These are phyloP conservation scores for Clarias gariepinus DNA, from an alignment of 2,113 vertebrate species.

Conservation along the genomic window DNA sequence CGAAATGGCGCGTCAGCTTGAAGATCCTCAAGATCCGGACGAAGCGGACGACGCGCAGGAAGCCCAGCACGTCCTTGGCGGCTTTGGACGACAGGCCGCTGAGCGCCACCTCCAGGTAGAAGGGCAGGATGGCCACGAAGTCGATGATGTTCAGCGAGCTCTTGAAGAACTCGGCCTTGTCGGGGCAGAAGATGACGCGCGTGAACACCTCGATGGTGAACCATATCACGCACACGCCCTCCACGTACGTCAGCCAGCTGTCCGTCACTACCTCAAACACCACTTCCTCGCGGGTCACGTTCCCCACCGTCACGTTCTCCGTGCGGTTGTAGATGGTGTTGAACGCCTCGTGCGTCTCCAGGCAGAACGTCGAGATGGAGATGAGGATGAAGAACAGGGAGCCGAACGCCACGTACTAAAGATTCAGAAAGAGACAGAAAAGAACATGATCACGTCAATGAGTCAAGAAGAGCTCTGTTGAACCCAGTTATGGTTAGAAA, in stretches of 20 bases:
- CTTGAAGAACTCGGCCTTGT: conserved; percentile 91
- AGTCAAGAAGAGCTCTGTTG: not conserved
- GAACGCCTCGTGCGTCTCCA: conserved; percentile 98
- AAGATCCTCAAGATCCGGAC: conserved; percentile 92
- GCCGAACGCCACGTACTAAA: conserved; percentile 88
- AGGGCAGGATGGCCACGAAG: conserved; percentile 93
- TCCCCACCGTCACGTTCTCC: conserved; percentile 81
- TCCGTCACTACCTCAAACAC: conserved; percentile 89
- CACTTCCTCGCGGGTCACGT: conserved; percentile 78
- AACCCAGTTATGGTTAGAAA: no score
- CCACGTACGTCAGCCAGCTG: conserved; percentile 92
- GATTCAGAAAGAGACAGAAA: conserved; percentile 27
- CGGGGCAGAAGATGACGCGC: conserved; percentile 92
- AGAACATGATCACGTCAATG: not conserved
- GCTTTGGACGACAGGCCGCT: conserved; percentile 89
- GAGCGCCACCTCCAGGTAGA: conserved; percentile 90
- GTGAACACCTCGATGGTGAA: conserved; percentile 95
- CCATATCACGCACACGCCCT: conserved; percentile 96
- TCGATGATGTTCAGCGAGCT: conserved; percentile 94
- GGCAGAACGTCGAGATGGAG: conserved; percentile 98
- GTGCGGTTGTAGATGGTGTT: conserved; percentile 93
- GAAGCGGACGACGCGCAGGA: conserved; percentile 88
- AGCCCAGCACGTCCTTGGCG: conserved; percentile 91
- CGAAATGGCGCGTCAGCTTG: conserved; percentile 92
- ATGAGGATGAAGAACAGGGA: conserved; percentile 98